Evolutionary conservation across 2,888 invertebrate species (phyloP).

Genomic region (Heliothis peltigera): DNA sequence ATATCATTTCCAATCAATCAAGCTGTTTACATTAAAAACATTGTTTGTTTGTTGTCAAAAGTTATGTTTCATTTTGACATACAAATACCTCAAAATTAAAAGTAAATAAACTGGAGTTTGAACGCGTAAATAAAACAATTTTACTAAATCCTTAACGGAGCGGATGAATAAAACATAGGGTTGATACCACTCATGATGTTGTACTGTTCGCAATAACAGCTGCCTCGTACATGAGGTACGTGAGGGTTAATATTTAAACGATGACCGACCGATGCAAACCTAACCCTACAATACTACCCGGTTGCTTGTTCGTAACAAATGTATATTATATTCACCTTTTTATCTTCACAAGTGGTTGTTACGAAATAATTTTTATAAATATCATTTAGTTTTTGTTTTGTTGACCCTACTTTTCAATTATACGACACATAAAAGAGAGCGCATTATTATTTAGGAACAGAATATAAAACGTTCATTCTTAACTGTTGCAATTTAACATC

Average conservation of each 20-base stretch:
- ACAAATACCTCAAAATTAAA: slow-evolving; percentile 40
- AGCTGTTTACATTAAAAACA: neutral
- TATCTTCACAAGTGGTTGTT: slow-evolving; percentile 8
- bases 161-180: slow-evolving; percentile 56
- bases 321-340: slow-evolving; percentile 1
- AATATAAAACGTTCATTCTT: too few species aligned
- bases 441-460: too few species aligned
- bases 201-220: slow-evolving; percentile 49
- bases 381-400: too few species aligned
- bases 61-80: slow-evolving; percentile 9
- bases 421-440: too few species aligned
- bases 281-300: slow-evolving; percentile 11
- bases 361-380: too few species aligned
- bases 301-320: slow-evolving; percentile 1
- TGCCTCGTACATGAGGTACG: slow-evolving; percentile 22
- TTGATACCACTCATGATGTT: slow-evolving; percentile 57
- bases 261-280: slow-evolving; percentile 40
- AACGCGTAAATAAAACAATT: slow-evolving; percentile 56
- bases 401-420: too few species aligned
- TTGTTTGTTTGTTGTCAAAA: slow-evolving; percentile 1
- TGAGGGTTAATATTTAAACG: slow-evolving; percentile 54
- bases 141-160: slow-evolving; percentile 49
- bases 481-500: too few species aligned
- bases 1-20: neutral
- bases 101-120: slow-evolving; percentile 45